Evolutionary conservation across 1,140 invertebrate species (phyloP).

Genomic region (Drosophila asahinai): DNA sequence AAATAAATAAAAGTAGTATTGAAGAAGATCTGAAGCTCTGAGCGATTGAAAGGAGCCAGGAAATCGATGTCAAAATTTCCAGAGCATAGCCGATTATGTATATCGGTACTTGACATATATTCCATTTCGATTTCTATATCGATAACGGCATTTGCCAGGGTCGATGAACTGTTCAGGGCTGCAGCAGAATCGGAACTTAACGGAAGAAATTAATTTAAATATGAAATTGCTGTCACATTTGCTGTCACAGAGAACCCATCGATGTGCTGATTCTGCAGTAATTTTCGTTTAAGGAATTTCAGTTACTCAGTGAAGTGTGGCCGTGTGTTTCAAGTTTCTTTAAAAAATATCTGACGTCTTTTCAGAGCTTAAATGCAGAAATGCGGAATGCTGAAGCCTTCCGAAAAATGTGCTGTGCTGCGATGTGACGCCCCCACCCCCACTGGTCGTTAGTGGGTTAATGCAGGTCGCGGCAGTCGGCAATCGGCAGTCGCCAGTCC

Average conservation of each 20-base stretch:
- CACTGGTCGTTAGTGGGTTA: constrained; percentile 37
- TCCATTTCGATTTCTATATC: too few species aligned
- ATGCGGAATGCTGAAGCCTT: constrained; percentile 40
- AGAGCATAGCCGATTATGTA: too few species aligned
- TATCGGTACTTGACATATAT: too few species aligned
- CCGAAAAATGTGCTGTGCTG: constrained; percentile 47
- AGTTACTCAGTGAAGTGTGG: background rate
- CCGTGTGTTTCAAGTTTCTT: background rate
- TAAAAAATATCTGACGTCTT: constrained; percentile 14
- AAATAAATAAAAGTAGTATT: too few species aligned
- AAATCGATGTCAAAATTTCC: too few species aligned
- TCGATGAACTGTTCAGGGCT: too few species aligned
- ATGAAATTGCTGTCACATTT: background rate
- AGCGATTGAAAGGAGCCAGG: too few species aligned
- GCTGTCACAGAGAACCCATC: background rate
- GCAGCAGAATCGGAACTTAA: too few species aligned
- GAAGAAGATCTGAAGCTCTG: too few species aligned
- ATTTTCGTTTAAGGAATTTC: background rate
- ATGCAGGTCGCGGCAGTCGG: constrained; percentile 63
- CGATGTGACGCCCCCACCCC: constrained; percentile 1
- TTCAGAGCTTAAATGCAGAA: constrained; percentile 19
- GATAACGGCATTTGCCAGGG: too few species aligned
- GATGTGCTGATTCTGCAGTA: background rate
- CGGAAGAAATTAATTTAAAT: background rate
- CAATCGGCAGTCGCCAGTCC: constrained; percentile 6